Evolutionary conservation across 2,797 vertebrate genomes (phyloP).

Genomic region (Discoglossus pictus): DNA sequence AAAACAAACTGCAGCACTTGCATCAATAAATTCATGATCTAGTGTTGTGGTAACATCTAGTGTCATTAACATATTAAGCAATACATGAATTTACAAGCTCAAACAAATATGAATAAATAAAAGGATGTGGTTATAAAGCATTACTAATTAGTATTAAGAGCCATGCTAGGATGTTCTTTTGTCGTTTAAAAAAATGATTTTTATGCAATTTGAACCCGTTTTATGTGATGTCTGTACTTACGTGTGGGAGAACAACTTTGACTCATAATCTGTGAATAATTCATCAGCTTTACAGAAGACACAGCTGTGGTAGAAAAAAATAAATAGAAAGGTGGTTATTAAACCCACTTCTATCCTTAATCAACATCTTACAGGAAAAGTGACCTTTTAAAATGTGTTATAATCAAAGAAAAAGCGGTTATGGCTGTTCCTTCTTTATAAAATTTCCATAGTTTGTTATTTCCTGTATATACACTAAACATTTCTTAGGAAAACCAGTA

Average conservation of each 20-base stretch:
- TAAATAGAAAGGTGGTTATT: constrained; percentile 4
- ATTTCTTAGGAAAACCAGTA: too few species aligned
- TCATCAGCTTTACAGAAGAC: constrained; percentile 98
- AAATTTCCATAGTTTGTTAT: too few species aligned
- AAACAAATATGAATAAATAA: constrained; percentile 14
- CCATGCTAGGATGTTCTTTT: constrained; percentile 12
- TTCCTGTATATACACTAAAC: too few species aligned
- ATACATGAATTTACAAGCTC: constrained; percentile 22
- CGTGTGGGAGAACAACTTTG: constrained; percentile 96
- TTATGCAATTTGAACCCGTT: neutral
- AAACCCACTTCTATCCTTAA: neutral
- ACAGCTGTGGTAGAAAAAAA: constrained; percentile 76
- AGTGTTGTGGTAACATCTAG: constrained; percentile 18
- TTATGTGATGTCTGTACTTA: constrained; percentile 70
- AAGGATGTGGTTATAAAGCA: constrained; percentile 13
- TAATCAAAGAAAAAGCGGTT: constrained; percentile 1
- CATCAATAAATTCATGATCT: neutral
- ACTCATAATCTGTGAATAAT: constrained; percentile 95
- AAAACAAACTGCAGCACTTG: neutral
- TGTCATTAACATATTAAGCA: constrained; percentile 14
- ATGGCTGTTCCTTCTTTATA: neutral
- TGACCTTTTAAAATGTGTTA: neutral
- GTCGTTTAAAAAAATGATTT: constrained; percentile 22
- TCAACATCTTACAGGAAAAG: neutral
- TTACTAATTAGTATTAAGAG: constrained; percentile 19